phyloP scores from a whole-genome alignment of 2,888 invertebrate genomes.

The Ormyrus nitidulus region DNA sequence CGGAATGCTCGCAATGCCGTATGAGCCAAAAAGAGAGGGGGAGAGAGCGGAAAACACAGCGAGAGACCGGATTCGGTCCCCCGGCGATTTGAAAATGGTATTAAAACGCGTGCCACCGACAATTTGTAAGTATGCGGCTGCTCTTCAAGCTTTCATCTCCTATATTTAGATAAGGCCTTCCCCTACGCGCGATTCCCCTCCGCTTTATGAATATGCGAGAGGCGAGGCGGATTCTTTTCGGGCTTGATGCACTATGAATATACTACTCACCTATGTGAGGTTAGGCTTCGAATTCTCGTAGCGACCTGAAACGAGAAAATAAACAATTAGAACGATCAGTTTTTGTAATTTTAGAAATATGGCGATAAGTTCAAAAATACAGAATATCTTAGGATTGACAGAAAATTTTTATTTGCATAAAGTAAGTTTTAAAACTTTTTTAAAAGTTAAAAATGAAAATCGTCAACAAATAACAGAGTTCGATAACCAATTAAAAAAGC shows the following conservation, averaged over 20 bases:
- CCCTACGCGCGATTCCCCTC: not conserved
- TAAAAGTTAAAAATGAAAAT: not conserved
- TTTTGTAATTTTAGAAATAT: no score
- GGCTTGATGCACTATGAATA: not conserved
- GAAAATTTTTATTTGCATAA: not conserved
- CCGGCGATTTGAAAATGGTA: not conserved
- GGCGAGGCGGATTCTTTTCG: not conserved
- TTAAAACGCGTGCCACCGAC: slow-evolving; percentile 4
- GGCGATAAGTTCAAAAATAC: no score
- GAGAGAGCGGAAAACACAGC: no score
- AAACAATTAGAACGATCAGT: not conserved
- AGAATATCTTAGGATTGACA: not conserved
- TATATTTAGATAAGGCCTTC: slow-evolving; percentile 32
- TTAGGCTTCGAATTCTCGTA: slow-evolving; percentile 40
- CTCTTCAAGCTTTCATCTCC: slow-evolving; percentile 16
- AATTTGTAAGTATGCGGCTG: slow-evolving; percentile 19
- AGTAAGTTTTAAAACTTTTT: not conserved
- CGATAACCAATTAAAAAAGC: no score
- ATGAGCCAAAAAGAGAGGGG: not conserved
- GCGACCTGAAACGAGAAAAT: slow-evolving; percentile 42
- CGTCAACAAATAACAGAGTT: no score
- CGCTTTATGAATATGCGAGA: not conserved
- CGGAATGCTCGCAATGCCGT: slow-evolving; percentile 48
- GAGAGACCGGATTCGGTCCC: no score
- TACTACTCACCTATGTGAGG: slow-evolving; percentile 43